phyloP scores from a whole-genome alignment of 2,113 vertebrate species.

The Oreochromis aureus region DNA sequence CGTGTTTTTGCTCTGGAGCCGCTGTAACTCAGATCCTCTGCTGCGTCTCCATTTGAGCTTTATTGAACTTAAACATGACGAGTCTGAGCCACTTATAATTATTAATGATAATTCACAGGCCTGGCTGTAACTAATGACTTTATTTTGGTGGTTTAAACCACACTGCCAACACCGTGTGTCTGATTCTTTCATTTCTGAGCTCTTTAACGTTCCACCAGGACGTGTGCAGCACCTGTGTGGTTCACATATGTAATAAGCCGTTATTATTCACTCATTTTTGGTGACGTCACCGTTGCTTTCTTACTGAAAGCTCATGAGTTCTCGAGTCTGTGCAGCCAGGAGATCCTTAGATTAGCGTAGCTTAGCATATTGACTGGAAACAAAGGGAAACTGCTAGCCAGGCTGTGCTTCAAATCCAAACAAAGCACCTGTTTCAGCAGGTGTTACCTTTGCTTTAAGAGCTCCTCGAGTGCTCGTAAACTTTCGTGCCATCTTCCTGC shows the following conservation, averaged over 20 bases:
- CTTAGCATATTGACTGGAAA: neutral
- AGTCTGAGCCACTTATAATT: neutral
- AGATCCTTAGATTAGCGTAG: neutral
- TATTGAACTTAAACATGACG: neutral
- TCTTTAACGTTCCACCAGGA: neutral
- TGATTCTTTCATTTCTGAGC: neutral
- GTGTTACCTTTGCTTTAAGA: neutral
- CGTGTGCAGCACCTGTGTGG: neutral
- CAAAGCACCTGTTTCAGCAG: neutral
- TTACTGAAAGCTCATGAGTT: neutral
- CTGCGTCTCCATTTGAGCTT: neutral
- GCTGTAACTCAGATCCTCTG: neutral
- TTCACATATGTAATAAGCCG: neutral
- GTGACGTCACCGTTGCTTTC: fast-evolving
- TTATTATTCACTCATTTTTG: neutral
- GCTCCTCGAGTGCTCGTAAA: neutral
- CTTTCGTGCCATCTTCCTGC: neutral
- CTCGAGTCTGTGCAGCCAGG: neutral
- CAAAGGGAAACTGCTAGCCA: neutral
- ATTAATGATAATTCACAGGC: neutral
- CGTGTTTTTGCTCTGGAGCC: neutral
- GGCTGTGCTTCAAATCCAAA: neutral
- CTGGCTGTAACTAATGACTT: neutral
- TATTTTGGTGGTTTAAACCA: neutral
- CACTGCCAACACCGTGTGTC: neutral